Evolutionary conservation across 1,140 invertebrate species (phyloP), one percentile per base, ranked within the genome.

Genomic region (Mercenaria mercenaria): DNA sequence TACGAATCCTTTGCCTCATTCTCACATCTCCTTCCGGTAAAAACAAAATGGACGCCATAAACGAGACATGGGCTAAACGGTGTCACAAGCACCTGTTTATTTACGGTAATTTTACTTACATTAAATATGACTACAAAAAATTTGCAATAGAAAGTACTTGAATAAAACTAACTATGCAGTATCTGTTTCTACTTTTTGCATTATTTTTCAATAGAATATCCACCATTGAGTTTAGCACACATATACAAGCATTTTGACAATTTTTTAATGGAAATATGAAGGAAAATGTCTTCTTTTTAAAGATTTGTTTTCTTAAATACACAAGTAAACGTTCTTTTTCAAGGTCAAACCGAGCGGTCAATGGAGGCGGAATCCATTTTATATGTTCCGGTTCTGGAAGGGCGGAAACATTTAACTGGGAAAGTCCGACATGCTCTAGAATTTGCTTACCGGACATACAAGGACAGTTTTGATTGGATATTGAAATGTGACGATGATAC

Each of bases 401-500:
- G 79, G 10, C 61, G 88, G 13, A 52, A 82, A 20, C 84, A 92
- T 50, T 34, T 92, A 34, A 91, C 86, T 15, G 84, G 43, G 20
- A 93, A 93, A 88, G 76, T 91, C 2, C 85, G 61, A 34, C 20
- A 61, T 59, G 86, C 92, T 1, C 67, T 92, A n/a, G 72, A 88
- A 41, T 98, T 98, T 94, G 97, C 98, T 32, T 98, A 92, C 52
- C 69, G 89, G 13, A 84, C 89, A 56, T 97, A 99, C 94, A 47
- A 91, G 26, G 69, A 91, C 41, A 77, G 89, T 29, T 90, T 79
- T 23, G 98, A 99, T 96, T 99, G 98, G 98, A 99, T 99, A 95
- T 96, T 99, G 89, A 99, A 99, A 96, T 98, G 98, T 47, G 98
- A 99, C 94, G 98, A 99, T 95, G 98, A 99, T 94, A 99, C 98